A percentile compares a stretch with the other conserved stretches of the same genome.
These are phyloP conservation scores for Oncorhynchus clarkii DNA, from an alignment of 2,113 vertebrate genomes.

Conservation along the genomic window DNA sequence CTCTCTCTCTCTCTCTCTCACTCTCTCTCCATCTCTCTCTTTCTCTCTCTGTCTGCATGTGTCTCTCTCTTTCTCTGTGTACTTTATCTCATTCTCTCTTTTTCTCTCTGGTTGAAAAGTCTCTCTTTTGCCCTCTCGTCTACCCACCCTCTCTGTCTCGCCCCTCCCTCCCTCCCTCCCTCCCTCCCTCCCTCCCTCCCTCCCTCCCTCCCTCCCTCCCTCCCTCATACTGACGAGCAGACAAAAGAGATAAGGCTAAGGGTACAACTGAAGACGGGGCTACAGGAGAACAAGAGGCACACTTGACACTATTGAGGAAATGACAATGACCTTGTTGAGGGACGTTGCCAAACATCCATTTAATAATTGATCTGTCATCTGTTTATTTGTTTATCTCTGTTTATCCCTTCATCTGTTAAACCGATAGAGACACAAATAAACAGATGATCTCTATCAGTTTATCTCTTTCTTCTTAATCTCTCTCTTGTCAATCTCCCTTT, in stretches of 20 bases:
- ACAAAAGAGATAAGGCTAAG: slow-evolving; percentile 25
- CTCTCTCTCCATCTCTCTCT: slow-evolving; percentile 3
- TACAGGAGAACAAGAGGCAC: slow-evolving; percentile 36
- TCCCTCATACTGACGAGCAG: not conserved
- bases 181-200: not conserved
- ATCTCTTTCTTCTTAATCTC: not conserved
- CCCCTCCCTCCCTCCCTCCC: not conserved
- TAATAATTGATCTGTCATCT: slow-evolving; percentile 38
- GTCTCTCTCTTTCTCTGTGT: slow-evolving; percentile 6
- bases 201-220: no score
- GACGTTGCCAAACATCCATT: slow-evolving; percentile 20
- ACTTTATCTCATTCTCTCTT: slow-evolving; percentile 7
- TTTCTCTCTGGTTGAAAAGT: no score
- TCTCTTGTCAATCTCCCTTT: not conserved
- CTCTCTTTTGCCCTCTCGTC: not conserved
- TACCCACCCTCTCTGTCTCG: not conserved
- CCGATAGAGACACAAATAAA: no score
- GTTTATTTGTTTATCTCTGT: slow-evolving; percentile 17
- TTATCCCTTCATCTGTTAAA: slow-evolving; percentile 1
- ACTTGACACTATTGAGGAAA: slow-evolving; percentile 46
- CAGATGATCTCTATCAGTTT: not conserved
- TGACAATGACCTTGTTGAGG: slow-evolving; percentile 36
- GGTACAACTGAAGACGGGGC: slow-evolving; percentile 12
- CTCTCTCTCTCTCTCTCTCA: slow-evolving; percentile 10
- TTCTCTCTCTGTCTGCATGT: not conserved